Evolutionary conservation across 30 jellyfish, hydroid and myxozoan genomes (phyloP).

Genomic region (Hydra vulgaris): DNA sequence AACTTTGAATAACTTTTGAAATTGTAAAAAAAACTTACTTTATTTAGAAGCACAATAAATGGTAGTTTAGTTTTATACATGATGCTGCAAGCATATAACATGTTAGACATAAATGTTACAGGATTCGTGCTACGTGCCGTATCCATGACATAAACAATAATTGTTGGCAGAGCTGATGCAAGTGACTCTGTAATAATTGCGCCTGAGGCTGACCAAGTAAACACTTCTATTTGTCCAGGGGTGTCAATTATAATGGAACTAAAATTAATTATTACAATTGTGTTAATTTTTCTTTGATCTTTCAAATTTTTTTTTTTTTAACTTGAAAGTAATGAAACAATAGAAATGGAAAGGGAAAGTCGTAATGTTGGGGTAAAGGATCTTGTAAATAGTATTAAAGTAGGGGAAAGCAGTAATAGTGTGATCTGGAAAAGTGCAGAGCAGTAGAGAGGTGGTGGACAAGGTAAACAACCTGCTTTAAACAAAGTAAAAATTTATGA

Average conservation of each 20-base stretch:
- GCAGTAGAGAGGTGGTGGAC: too few species aligned
- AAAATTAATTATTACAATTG: too few species aligned
- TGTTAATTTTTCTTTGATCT: too few species aligned
- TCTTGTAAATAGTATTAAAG: background rate
- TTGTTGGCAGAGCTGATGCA: constrained; percentile 87
- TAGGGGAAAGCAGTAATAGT: background rate
- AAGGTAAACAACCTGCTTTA: too few species aligned
- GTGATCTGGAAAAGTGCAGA: background rate
- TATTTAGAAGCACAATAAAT: constrained; percentile 70
- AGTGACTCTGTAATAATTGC: constrained; percentile 75
- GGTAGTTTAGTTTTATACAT: constrained; percentile 82
- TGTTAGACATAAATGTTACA: constrained; percentile 91
- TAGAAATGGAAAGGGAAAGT: too few species aligned
- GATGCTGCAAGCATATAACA: constrained; percentile 93
- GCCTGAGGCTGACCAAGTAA: constrained; percentile 99
- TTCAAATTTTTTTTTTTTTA: too few species aligned
- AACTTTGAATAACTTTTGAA: background rate
- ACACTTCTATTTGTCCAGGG: constrained; percentile 98
- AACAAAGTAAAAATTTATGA: too few species aligned
- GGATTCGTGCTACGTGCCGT: constrained; percentile 87
- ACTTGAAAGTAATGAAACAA: too few species aligned
- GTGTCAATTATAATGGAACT: constrained; percentile 82
- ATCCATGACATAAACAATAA: constrained; percentile 88
- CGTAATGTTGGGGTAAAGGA: too few species aligned
- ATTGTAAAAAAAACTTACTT: constrained; percentile 34